These are phyloP conservation scores for Tichodroma muraria DNA, from an alignment of 2,113 vertebrate species.

Conservation along the genomic window DNA sequence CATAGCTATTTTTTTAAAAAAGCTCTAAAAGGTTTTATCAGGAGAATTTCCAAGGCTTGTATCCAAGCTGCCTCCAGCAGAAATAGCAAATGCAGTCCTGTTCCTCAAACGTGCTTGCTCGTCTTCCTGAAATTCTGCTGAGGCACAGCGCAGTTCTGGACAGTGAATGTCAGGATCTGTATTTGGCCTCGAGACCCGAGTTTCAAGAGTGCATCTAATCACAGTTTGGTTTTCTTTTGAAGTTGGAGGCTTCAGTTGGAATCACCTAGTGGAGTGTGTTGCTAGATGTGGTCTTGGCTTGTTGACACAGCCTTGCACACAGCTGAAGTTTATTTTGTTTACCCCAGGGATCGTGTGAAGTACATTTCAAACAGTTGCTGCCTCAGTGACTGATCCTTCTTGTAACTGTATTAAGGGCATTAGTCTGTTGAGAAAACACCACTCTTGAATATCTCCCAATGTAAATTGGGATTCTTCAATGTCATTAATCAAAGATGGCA, in stretches of 20 bases:
- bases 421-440: slow-evolving; percentile 73
- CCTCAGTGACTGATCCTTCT: slow-evolving; percentile 63
- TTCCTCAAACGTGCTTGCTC: slow-evolving; percentile 63
- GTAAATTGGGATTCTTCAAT: slow-evolving; percentile 50
- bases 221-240: slow-evolving; percentile 34
- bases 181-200: slow-evolving; percentile 66
- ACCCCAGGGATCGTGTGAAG: slow-evolving; percentile 68
- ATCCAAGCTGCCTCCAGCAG: slow-evolving; percentile 75
- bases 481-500: slow-evolving; percentile 51
- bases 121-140: slow-evolving; percentile 78
- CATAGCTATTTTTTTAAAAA: slow-evolving; percentile 8
- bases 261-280: slow-evolving; percentile 59
- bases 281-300: slow-evolving; percentile 68
- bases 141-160: slow-evolving; percentile 60
- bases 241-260: slow-evolving; percentile 61
- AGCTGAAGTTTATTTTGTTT: slow-evolving; percentile 68
- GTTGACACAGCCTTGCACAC: slow-evolving; percentile 64
- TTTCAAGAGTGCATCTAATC: slow-evolving; percentile 65
- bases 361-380: slow-evolving; percentile 72
- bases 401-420: slow-evolving; percentile 77
- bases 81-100: slow-evolving; percentile 66
- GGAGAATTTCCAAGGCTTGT: slow-evolving; percentile 68
- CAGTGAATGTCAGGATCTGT: slow-evolving; percentile 65
- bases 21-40: slow-evolving; percentile 59
- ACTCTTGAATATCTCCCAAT: slow-evolving; percentile 62